Evolutionary conservation across 2,113 vertebrate species (phyloP).

Genomic region (Sclerurus mexicanus): DNA sequence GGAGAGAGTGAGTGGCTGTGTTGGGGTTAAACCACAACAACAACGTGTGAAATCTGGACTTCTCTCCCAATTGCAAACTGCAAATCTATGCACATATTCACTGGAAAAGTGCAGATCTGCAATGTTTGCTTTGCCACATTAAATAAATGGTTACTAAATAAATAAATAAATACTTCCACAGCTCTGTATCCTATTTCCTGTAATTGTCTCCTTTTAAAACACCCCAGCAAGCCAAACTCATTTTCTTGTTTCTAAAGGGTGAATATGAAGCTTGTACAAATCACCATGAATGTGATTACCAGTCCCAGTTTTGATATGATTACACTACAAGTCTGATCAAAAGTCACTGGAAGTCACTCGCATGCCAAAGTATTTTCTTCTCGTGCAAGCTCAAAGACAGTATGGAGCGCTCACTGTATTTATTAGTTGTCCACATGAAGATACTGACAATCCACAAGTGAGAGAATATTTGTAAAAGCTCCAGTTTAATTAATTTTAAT

Average conservation of each 20-base stretch:
- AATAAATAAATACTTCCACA: neutral
- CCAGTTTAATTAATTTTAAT: neutral
- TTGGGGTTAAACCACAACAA: neutral
- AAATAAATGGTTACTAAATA: no score
- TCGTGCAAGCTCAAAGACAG: neutral
- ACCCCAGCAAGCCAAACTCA: neutral
- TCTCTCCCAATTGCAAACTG: neutral
- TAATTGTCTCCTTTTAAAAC: neutral
- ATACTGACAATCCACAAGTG: neutral
- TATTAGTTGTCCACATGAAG: neutral
- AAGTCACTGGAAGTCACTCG: neutral
- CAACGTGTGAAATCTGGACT: neutral
- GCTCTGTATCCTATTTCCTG: neutral
- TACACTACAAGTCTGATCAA: neutral
- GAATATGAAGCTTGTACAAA: neutral
- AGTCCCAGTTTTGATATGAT: neutral
- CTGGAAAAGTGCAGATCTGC: neutral
- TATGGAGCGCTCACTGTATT: neutral
- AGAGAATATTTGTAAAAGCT: neutral
- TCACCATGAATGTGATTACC: neutral
- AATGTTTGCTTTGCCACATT: neutral
- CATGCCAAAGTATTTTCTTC: neutral
- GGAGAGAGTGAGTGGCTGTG: neutral
- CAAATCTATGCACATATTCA: neutral
- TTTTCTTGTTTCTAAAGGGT: neutral